phyloP scores from a whole-genome alignment of 2,797 vertebrate genomes.

The Carduelis carduelis region DNA sequence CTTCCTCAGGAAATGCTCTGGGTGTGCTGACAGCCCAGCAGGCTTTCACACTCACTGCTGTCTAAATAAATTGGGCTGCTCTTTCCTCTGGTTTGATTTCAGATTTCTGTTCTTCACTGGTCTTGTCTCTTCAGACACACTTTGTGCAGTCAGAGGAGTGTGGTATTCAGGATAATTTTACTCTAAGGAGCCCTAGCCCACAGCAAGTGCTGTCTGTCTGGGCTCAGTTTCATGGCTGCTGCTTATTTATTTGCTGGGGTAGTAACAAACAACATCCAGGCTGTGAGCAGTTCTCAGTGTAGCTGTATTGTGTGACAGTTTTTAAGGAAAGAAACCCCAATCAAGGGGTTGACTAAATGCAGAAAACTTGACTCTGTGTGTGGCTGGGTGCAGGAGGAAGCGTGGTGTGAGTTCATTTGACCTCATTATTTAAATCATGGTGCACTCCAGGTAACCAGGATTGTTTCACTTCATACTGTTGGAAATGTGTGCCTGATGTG shows the following conservation, averaged over 20 bases:
- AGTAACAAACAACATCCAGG: neutral
- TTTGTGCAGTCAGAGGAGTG: neutral
- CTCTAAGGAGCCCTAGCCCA: neutral
- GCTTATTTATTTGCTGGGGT: neutral
- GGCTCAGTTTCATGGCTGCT: neutral
- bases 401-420: neutral
- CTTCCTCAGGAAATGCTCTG: neutral
- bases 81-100: neutral
- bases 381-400: neutral
- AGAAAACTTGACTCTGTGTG: neutral
- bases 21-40: fast-evolving
- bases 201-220: neutral
- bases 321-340: neutral
- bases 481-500: neutral
- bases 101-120: neutral
- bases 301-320: neutral
- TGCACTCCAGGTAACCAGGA: neutral
- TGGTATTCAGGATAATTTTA: neutral
- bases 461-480: neutral
- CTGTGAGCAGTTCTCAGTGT: neutral
- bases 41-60: neutral
- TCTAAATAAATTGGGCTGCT: neutral
- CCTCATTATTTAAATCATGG: neutral
- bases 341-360: neutral
- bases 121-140: neutral